Percentiles rank a stretch among this genome's conserved stretches.
Evolutionary conservation across 1,140 invertebrate species (phyloP).

Genomic region (Drosophila kurseongensis): DNA sequence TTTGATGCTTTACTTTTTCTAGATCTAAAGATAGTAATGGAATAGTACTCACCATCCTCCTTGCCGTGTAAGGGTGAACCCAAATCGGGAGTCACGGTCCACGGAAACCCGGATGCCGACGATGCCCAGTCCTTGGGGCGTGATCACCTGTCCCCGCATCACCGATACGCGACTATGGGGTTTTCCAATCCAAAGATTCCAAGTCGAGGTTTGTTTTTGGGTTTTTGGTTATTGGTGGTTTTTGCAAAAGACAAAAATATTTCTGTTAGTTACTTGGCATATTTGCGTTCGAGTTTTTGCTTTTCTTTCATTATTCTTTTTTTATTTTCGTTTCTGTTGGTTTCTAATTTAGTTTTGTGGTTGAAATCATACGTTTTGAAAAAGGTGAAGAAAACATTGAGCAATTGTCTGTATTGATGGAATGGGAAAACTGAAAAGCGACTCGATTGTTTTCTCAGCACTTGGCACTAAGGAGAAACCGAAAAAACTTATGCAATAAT

Average conservation of each 20-base stretch:
- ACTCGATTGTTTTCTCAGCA: slow-evolving; percentile 40
- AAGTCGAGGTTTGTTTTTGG: slow-evolving; percentile 1
- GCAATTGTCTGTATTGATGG: slow-evolving; percentile 38
- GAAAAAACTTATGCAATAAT: slow-evolving; percentile 58
- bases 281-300: slow-evolving; percentile 14
- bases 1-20: neutral
- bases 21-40: no score
- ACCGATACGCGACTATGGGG: slow-evolving; percentile 96
- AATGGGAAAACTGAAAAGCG: slow-evolving; percentile 37
- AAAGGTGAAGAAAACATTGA: slow-evolving; percentile 58
- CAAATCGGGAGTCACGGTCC: slow-evolving; percentile 95
- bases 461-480: slow-evolving; percentile 41
- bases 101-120: slow-evolving; percentile 98
- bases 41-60: slow-evolving; percentile 94
- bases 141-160: slow-evolving; percentile 98
- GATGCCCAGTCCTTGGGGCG: slow-evolving; percentile 96
- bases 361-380: slow-evolving; percentile 46
- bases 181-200: slow-evolving; percentile 22
- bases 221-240: slow-evolving; percentile 8
- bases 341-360: slow-evolving; percentile 42
- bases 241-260: slow-evolving; percentile 62
- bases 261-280: slow-evolving; percentile 60
- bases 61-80: slow-evolving; percentile 96
- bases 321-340: slow-evolving; percentile 28
- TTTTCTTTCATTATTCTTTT: slow-evolving; percentile 13